Percentiles rank a stretch among this genome's conserved stretches.
These are phyloP conservation scores for Drosophila melanogaster DNA, from an alignment of 1,140 invertebrate genomes.

Conservation along the genomic window Release_6_plus_ISO1_MT NT_033779.5:11442001-11442500, in stretches of 20 bases:
- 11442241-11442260: constrained; percentile 72
- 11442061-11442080: constrained; percentile 55
- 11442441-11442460: constrained; percentile 28
- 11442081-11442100: constrained; percentile 43
- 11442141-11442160: constrained; percentile 28
- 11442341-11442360: constrained; percentile 42
- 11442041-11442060: constrained; percentile 35
- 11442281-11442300: constrained; percentile 55
- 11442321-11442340: constrained; percentile 31
- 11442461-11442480: constrained; percentile 47
- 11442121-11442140: constrained; percentile 16
- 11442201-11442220: constrained; percentile 53
- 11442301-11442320: constrained; percentile 63
- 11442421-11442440: constrained; percentile 34
- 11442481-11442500: constrained; percentile 47
- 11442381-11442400: not conserved
- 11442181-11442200: constrained; percentile 68
- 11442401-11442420: too few relatives aligned
- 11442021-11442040: not conserved
- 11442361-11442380: not conserved
- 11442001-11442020: not conserved
- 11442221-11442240: constrained; percentile 28
- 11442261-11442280: constrained; percentile 80
- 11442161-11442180: constrained; percentile 70
- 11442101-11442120: constrained; percentile 43